Percentiles rank a stretch among this genome's conserved stretches.
phyloP scores from a whole-genome alignment of 2,113 vertebrate genomes.

The Bufo gargarizans region DNA sequence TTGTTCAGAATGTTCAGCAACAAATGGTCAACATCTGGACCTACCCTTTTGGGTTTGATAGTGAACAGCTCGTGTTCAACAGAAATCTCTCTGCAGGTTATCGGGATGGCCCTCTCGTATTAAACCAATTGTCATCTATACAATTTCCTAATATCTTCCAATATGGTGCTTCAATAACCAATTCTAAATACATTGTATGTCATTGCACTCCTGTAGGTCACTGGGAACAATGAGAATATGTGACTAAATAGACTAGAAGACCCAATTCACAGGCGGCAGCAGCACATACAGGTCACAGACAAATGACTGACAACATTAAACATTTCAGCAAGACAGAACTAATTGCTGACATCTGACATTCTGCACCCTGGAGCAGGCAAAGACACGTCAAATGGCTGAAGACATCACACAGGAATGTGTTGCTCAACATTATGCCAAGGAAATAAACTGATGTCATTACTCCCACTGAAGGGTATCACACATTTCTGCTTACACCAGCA shows the following conservation, averaged over 20 bases:
- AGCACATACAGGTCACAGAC: not conserved
- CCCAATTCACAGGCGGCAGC: not conserved
- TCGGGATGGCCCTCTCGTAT: too few relatives aligned
- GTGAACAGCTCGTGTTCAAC: too few relatives aligned
- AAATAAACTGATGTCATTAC: constrained; percentile 1
- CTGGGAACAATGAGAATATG: not conserved
- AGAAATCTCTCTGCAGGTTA: too few relatives aligned
- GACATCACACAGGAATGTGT: constrained; percentile 4
- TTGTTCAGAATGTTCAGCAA: too few relatives aligned
- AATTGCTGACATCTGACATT: constrained; percentile 9
- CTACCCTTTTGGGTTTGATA: too few relatives aligned
- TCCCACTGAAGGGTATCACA: not conserved
- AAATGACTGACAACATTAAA: not conserved
- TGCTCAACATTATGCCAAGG: not conserved
- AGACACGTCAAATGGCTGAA: not conserved
- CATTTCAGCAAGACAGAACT: not conserved
- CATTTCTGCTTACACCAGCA: not conserved
- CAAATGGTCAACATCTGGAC: too few relatives aligned
- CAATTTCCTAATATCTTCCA: too few relatives aligned
- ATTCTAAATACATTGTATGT: too few relatives aligned
- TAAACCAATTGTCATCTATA: too few relatives aligned
- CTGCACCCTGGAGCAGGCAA: constrained; percentile 1
- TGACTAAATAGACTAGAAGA: not conserved
- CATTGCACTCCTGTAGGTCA: not conserved
- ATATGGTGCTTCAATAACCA: too few relatives aligned